Evolutionary conservation across 2,797 vertebrate genomes (phyloP).

Genomic region (Cetoscarus ocellatus): DNA sequence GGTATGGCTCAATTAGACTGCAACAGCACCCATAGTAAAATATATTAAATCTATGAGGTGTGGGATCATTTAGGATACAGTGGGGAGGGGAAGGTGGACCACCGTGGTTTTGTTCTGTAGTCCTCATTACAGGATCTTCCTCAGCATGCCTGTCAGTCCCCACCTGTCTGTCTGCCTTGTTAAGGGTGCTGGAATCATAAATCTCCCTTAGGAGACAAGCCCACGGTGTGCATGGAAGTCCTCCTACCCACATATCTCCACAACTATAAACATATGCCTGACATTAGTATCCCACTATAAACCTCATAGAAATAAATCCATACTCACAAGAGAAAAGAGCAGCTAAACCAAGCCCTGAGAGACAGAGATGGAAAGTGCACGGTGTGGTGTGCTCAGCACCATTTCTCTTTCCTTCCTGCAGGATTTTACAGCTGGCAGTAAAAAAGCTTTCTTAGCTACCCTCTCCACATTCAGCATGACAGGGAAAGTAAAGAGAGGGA

Average conservation of each 20-base stretch:
- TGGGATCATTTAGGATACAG: conserved; percentile 69
- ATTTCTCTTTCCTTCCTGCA: conserved; percentile 67
- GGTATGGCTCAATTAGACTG: conserved; percentile 58
- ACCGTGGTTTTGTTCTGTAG: conserved; percentile 55
- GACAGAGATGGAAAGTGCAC: conserved; percentile 45
- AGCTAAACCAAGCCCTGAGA: conserved; percentile 50
- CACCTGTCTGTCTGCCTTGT: conserved; percentile 76
- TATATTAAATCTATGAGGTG: conserved; percentile 74
- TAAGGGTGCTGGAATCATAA: conserved; percentile 66
- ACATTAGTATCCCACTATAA: conserved; percentile 61
- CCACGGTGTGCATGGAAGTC: conserved; percentile 46
- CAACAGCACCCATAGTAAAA: conserved; percentile 60
- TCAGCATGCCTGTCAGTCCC: conserved; percentile 74
- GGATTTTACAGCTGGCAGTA: conserved; percentile 68
- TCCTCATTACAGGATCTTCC: conserved; percentile 75
- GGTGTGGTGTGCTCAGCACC: conserved; percentile 39
- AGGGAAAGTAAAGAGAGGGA: conserved; percentile 45
- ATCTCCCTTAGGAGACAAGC: conserved; percentile 66
- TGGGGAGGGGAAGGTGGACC: conserved; percentile 38
- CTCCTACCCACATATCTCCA: conserved; percentile 61
- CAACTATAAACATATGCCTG: conserved; percentile 69
- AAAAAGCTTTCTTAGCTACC: conserved; percentile 54
- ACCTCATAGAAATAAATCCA: conserved; percentile 71
- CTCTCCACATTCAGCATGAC: conserved; percentile 51
- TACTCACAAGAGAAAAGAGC: conserved; percentile 54